Evolutionary conservation across 2,113 vertebrate genomes (phyloP), one percentile per base, ranked within the genome.

Genomic region (Heterochromis multidens): DNA sequence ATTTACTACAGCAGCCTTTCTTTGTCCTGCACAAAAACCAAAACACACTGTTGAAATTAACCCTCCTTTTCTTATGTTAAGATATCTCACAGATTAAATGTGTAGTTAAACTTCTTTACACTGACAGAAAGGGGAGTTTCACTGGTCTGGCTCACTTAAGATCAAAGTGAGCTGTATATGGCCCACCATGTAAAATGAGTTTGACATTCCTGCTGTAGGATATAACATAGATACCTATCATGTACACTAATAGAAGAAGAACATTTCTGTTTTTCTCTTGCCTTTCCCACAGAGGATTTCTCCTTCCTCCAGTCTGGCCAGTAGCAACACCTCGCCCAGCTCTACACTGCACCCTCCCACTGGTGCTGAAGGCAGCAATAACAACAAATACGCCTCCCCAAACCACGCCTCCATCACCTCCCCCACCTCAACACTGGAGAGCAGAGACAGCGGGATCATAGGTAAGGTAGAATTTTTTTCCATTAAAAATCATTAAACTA

Each of bases 401-500:
- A 95, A 85, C 94, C 97, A 97, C 3, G 97, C 96, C 23, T 96
- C 96, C 1, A 96, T 98, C 90, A 97, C 97, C 79, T 98, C 97
- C 91, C 98, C 98, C 27, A 97, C 97, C 1, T 99, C 98, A 59
- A 99, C 98, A 1, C 97, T 99, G 86, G 98, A 99, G 95, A 99
- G 98, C 97, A 95, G 98, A 77, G 98, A 99, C 94, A 99, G 98
- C 10, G 98, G 98, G 29, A 99, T 99, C 91, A 99, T 99, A 57
- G 98, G 98, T 99, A 89, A 74, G 46, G 52, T 33, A 5, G 13
- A 11, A 4, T 57, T 13, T 13, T 17, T 8, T 57, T 37, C 21
- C n/a, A n/a, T n/a, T n/a, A n/a, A n/a, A 37, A 40, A 79, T 23
- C 21, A 9, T 21, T 8, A 37, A 23, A 83, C 10, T 11, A 19